A percentile compares a stretch with the other conserved stretches of the same genome.
Conservation (phyloP, 2,888 invertebrate genomes). For the Cerastoderma edule region DNA sequence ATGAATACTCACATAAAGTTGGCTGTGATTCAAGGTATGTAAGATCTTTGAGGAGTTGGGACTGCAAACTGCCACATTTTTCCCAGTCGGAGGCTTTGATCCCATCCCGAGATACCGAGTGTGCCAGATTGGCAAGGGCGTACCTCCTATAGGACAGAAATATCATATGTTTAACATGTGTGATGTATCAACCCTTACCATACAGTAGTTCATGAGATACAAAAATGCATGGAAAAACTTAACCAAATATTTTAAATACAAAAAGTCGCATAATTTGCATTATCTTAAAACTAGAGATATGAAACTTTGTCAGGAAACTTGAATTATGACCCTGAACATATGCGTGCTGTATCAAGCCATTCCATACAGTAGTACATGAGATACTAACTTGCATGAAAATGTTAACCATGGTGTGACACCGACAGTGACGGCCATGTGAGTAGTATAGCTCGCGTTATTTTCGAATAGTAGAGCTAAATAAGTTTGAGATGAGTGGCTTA, state of each 20-base stretch:
- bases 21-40: slow-evolving; percentile 4
- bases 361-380: not conserved
- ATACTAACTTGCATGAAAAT: not conserved
- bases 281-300: too few relatives aligned
- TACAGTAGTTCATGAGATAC: not conserved
- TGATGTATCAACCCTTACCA: not conserved
- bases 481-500: too few relatives aligned
- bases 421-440: not conserved
- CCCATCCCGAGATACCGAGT: not conserved
- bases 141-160: not conserved
- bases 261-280: too few relatives aligned
- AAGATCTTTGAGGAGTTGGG: slow-evolving; percentile 16
- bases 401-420: not conserved
- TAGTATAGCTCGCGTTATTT: too few relatives aligned
- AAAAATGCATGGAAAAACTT: not conserved
- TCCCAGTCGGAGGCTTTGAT: slow-evolving; percentile 8
- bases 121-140: slow-evolving; percentile 1
- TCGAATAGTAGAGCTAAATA: too few relatives aligned
- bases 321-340: too few relatives aligned
- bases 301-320: too few relatives aligned
- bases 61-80: not conserved
- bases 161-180: too few relatives aligned
- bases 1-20: slow-evolving; percentile 3
- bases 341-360: not conserved
- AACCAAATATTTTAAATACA: too few relatives aligned